Base-by-base conservation (phyloP, 2,888 invertebrate species). In the Caenorhabditis sp. region DNA sequence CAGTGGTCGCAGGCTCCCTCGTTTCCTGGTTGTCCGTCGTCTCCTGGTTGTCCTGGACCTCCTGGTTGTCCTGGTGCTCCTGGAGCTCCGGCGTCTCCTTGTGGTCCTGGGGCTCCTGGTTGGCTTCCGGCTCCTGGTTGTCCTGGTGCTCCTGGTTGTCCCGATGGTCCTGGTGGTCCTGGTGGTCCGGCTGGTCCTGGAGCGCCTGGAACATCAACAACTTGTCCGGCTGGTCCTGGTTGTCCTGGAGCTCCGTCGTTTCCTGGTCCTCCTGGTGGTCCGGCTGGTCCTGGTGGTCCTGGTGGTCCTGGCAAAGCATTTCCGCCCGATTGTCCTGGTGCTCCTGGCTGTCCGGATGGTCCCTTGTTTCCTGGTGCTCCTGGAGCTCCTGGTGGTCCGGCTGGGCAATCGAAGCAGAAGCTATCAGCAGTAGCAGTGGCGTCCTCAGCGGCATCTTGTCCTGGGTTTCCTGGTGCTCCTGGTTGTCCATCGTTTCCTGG, bases 31-130 rank as follows among this genome's bases (percentile, higher is more conserved):
- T 43, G 49, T 69, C 83, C 83, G 52, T 76, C 69, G 38, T 69
- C 59, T 57, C 83, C 83, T 59, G 74, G 68, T 25, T 74, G 53
- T 63, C 83, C 83, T 43, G 77, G 75, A 52, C 77, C 77, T 76
- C 83, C 83, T 53, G 82, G 76, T 31, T 62, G 63, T 64, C 84
- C 84, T 59, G 83, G 83, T 56, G 76, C 64, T 64, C 83, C 83
- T 59, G 81, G 78, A 21, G 64, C 63, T 72, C 83, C 83, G 21
- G 76, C 66, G 23, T 77, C 69, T 64, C 84, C 84, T 54, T 68
- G 61, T 64, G 76, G 68, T 59, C 84, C 84, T 63, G 77, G 72
- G n/a, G 69, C 56, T 61, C 84, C 84, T 67, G 78, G 78, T 58
- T 82, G 80, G 21, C 81, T 77, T 56, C 74, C 78, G 59, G 78